Evolutionary conservation across 1,140 invertebrate species (phyloP).

Genomic region (Rhagoletis pomonella): DNA sequence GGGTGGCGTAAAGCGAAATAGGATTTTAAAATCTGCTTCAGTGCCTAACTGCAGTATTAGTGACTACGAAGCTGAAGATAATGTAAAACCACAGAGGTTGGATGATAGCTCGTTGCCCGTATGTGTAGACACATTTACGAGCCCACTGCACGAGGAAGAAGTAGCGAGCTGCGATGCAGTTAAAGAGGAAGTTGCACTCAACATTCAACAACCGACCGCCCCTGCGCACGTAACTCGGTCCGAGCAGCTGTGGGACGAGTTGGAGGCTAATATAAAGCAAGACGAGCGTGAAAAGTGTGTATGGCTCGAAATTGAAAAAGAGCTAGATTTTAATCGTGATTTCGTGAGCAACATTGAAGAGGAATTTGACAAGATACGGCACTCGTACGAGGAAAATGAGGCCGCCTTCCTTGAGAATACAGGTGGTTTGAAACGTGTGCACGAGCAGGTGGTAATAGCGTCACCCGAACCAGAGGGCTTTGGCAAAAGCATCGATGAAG

Average conservation of each 20-base stretch:
- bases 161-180: not conserved
- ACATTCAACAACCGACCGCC: constrained; percentile 17
- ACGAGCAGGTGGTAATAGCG: not conserved
- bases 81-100: not conserved
- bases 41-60: not conserved
- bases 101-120: not conserved
- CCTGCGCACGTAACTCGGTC: not conserved
- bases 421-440: not conserved
- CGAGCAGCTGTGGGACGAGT: not conserved
- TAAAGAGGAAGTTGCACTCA: constrained; percentile 1
- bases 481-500: constrained; percentile 70
- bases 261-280: constrained; percentile 43
- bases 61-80: not conserved
- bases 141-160: not conserved
- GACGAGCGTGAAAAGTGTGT: constrained; percentile 31
- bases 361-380: constrained; percentile 64
- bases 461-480: constrained; percentile 62
- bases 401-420: constrained; percentile 66
- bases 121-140: not conserved
- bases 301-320: constrained; percentile 56
- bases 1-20: not conserved
- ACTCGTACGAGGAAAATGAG: constrained; percentile 66
- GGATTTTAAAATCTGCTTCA: not conserved
- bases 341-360: constrained; percentile 58
- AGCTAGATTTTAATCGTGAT: constrained; percentile 32